Conservation (phyloP, 2,113 vertebrate species). For the Pristiophorus japonicus region DNA sequence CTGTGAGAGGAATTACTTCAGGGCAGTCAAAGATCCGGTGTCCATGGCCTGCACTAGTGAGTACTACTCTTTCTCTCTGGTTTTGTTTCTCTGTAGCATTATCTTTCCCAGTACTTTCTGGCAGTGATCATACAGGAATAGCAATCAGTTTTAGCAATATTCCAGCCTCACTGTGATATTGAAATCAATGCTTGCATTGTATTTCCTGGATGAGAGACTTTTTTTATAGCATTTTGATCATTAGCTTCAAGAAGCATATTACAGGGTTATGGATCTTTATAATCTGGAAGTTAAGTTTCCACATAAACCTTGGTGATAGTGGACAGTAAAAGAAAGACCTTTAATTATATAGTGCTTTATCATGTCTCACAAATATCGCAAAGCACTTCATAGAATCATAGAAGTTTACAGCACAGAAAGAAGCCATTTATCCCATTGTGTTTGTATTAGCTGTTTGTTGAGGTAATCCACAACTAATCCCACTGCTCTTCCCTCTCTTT, state of each 20-base stretch:
- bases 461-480: not conserved
- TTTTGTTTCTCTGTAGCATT: conserved; percentile 33
- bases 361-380: not conserved
- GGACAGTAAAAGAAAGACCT: not conserved
- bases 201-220: not conserved
- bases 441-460: not conserved
- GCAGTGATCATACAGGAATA: too few relatives aligned
- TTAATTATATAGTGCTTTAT: not conserved
- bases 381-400: not conserved
- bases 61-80: conserved; percentile 48
- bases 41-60: conserved; percentile 97
- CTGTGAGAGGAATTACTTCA: conserved; percentile 97
- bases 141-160: not conserved
- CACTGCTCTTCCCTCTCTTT: not conserved
- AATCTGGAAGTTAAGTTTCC: not conserved
- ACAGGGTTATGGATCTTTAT: not conserved
- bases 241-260: not conserved
- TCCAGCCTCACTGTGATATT: not conserved
- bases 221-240: not conserved
- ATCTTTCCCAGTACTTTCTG: too few relatives aligned
- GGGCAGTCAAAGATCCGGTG: conserved; percentile 83
- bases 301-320: not conserved
- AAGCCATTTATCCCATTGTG: not conserved
- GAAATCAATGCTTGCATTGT: not conserved
- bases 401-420: not conserved